phyloP scores from a whole-genome alignment of 2,797 vertebrate species.

The Margarornis squamiger region DNA sequence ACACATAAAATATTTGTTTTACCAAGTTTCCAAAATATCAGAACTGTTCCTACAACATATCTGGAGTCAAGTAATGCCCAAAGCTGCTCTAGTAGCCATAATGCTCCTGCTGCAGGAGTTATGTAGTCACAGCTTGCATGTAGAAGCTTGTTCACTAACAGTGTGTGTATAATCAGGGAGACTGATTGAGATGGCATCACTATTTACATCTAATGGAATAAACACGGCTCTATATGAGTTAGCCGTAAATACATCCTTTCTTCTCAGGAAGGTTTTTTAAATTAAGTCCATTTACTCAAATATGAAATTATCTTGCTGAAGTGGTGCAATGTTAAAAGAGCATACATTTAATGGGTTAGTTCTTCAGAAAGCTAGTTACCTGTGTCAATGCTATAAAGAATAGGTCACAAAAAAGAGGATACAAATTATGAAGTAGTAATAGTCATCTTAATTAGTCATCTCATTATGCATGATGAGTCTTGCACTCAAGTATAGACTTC shows the following conservation, averaged over 20 bases:
- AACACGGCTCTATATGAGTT: not conserved
- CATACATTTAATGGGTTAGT: not conserved
- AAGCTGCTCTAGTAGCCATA: not conserved
- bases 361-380: not conserved
- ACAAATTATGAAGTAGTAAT: not conserved
- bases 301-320: not conserved
- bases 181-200: not conserved
- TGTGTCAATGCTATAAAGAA: not conserved
- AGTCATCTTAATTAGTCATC: not conserved
- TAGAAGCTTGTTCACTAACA: not conserved
- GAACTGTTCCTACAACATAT: not conserved
- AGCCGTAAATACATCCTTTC: not conserved
- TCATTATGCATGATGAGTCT: not conserved
- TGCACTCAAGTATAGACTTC: not conserved
- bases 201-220: not conserved
- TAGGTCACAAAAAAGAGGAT: not conserved
- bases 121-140: not conserved
- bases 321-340: not conserved
- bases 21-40: not conserved
- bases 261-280: not conserved
- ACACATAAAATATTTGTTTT: not conserved
- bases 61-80: not conserved
- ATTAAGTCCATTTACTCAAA: not conserved
- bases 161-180: not conserved
- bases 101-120: not conserved